phyloP scores from a whole-genome alignment of 2,113 vertebrate species.

The Heterotis niloticus region DNA sequence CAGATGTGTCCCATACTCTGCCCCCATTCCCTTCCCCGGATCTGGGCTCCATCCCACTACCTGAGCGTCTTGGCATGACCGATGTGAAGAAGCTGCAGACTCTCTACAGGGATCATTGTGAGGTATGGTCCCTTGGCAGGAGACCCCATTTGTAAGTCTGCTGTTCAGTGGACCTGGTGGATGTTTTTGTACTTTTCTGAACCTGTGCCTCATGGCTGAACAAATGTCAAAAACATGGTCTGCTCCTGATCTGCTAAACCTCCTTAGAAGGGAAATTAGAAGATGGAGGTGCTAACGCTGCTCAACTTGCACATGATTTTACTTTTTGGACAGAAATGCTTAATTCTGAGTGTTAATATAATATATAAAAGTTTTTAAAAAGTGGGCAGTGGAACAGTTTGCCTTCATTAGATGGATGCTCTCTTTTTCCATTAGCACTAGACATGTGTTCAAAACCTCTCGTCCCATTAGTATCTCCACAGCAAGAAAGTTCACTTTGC shows the following conservation, averaged over 20 bases:
- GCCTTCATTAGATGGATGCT: too few relatives aligned
- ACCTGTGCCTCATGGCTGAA: neutral
- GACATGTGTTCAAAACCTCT: neutral
- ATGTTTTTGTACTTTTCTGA: neutral
- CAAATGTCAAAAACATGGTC: slow-evolving; percentile 33
- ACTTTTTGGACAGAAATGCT: too few relatives aligned
- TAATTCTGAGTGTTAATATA: too few relatives aligned
- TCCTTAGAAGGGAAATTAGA: too few relatives aligned
- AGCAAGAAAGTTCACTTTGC: too few relatives aligned
- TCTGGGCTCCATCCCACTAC: slow-evolving; percentile 67
- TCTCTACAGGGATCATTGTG: slow-evolving; percentile 88
- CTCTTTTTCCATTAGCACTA: too few relatives aligned
- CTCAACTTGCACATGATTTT: too few relatives aligned
- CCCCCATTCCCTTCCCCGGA: slow-evolving; percentile 84
- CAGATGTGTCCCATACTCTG: slow-evolving; percentile 84
- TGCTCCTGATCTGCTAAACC: slow-evolving; percentile 27
- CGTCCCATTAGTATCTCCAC: neutral
- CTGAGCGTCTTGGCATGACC: slow-evolving; percentile 73
- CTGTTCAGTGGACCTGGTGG: neutral
- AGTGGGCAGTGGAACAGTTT: too few relatives aligned
- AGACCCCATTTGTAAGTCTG: too few relatives aligned
- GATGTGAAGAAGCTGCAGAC: slow-evolving; percentile 87
- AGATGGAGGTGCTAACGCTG: too few relatives aligned
- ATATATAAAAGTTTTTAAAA: too few relatives aligned
- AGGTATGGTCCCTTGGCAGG: slow-evolving; percentile 64